phyloP scores from a whole-genome alignment of 2,113 vertebrate species.

The Petroica traversi region DNA sequence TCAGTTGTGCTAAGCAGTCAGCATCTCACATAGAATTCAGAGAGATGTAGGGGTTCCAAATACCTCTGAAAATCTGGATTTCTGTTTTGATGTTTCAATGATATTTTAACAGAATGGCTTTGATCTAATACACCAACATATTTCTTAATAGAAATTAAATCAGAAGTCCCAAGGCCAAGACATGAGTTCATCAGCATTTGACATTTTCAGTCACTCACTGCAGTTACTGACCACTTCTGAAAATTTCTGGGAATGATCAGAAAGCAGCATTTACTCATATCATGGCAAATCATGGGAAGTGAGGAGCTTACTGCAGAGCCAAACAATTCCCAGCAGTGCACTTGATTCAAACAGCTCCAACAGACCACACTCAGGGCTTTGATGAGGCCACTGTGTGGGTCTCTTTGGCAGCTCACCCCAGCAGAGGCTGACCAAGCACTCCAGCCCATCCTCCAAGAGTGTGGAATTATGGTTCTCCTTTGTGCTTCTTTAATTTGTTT shows the following conservation, averaged over 20 bases:
- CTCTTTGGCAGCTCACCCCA: neutral
- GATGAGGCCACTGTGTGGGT: neutral
- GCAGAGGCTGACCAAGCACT: neutral
- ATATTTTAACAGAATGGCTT: neutral
- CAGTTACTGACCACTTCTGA: neutral
- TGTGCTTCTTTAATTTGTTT: neutral
- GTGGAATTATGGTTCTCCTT: neutral
- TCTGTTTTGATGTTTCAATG: neutral
- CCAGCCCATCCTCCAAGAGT: neutral
- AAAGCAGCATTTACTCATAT: neutral
- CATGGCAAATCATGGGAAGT: neutral
- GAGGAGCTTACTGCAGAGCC: neutral
- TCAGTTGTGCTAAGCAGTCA: neutral
- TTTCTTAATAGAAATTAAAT: neutral
- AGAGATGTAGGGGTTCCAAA: neutral
- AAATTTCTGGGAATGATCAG: neutral
- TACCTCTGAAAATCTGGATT: neutral
- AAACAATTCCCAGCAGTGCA: neutral
- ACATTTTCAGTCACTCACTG: neutral
- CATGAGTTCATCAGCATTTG: neutral
- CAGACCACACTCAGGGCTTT: neutral
- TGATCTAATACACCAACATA: neutral
- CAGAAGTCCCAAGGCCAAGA: neutral
- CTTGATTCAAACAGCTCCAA: neutral
- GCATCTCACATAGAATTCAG: neutral